Conservation (phyloP, 2,888 invertebrate species). For the Drosophila birchii region DNA sequence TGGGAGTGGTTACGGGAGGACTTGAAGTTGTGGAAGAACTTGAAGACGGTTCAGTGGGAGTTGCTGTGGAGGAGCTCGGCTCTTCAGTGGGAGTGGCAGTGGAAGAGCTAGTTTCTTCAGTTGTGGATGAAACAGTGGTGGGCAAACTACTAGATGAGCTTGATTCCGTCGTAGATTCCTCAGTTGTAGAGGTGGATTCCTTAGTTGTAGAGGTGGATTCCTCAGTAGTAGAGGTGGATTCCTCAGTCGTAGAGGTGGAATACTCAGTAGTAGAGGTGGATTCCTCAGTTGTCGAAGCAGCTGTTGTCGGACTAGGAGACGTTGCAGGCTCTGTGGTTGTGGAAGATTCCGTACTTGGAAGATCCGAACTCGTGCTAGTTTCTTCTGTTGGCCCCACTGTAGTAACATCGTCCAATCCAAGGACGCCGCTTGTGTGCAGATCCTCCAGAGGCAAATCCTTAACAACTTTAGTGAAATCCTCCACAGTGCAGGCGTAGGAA, state of each 20-base stretch:
- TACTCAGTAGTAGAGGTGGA: no score
- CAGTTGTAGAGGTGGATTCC: slow-evolving; percentile 12
- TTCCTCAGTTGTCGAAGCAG: background rate
- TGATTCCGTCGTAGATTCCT: background rate
- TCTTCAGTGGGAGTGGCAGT: slow-evolving; percentile 19
- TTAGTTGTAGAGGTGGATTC: no score
- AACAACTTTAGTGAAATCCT: slow-evolving; percentile 70
- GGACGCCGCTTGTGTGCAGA: slow-evolving; percentile 68
- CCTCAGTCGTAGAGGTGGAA: no score
- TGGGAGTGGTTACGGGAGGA: slow-evolving; percentile 20
- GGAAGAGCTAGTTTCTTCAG: slow-evolving; percentile 5
- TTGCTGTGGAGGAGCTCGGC: background rate
- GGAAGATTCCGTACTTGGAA: slow-evolving; percentile 3
- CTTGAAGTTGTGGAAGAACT: slow-evolving; percentile 8
- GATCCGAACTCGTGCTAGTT: slow-evolving; percentile 3
- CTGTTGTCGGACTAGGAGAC: slow-evolving; percentile 4
- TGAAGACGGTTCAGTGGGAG: slow-evolving; percentile 5
- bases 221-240: no score
- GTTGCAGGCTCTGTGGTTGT: slow-evolving; percentile 1
- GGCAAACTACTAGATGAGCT: background rate
- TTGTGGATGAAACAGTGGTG: slow-evolving; percentile 3
- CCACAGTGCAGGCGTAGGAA: slow-evolving; percentile 78
- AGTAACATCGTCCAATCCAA: slow-evolving; percentile 64
- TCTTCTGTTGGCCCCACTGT: slow-evolving; percentile 21
- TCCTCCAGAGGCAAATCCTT: slow-evolving; percentile 72